These are phyloP conservation scores for Eupleurogrammus muticus DNA, from an alignment of 2,797 vertebrate genomes.

Conservation along the genomic window DNA sequence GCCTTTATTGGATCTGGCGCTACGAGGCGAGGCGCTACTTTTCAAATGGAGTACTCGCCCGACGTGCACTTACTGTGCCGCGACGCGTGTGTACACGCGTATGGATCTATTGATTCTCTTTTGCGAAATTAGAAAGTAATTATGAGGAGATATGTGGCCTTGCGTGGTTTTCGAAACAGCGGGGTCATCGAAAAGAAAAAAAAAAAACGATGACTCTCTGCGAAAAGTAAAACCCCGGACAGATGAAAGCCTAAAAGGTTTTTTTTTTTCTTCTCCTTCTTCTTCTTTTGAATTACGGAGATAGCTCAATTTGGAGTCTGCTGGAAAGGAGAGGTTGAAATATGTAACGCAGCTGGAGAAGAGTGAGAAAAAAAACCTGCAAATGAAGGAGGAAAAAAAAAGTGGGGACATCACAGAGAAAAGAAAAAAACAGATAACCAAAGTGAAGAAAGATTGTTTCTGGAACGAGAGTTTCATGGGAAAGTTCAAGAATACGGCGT, in stretches of 20 bases:
- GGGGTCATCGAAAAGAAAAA: constrained; percentile 53
- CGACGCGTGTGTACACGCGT: constrained; percentile 1
- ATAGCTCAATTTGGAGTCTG: constrained; percentile 54
- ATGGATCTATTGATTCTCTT: constrained; percentile 64
- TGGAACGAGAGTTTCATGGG: constrained; percentile 49
- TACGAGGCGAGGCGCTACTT: constrained; percentile 28
- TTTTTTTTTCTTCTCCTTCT: not conserved
- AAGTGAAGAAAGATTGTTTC: constrained; percentile 44
- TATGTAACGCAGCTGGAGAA: constrained; percentile 70
- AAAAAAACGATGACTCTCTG: constrained; percentile 39
- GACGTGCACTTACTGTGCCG: constrained; percentile 55
- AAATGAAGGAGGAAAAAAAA: constrained; percentile 12
- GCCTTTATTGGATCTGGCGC: constrained; percentile 62
- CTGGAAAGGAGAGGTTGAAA: constrained; percentile 40
- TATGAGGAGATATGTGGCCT: constrained; percentile 53
- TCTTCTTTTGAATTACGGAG: constrained; percentile 41
- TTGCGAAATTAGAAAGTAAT: constrained; percentile 62
- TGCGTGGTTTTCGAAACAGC: constrained; percentile 21
- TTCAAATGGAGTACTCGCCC: constrained; percentile 59
- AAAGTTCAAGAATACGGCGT: constrained; percentile 57
- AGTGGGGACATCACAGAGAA: constrained; percentile 38
- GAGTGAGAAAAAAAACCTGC: constrained; percentile 17
- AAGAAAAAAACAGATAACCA: constrained; percentile 46
- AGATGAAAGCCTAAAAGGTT: constrained; percentile 33
- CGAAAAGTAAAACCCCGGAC: constrained; percentile 8